Percentiles rank a stretch among this genome's conserved stretches.
Conservation (phyloP, 1,140 invertebrate species). For the Galleria mellonella region DNA sequence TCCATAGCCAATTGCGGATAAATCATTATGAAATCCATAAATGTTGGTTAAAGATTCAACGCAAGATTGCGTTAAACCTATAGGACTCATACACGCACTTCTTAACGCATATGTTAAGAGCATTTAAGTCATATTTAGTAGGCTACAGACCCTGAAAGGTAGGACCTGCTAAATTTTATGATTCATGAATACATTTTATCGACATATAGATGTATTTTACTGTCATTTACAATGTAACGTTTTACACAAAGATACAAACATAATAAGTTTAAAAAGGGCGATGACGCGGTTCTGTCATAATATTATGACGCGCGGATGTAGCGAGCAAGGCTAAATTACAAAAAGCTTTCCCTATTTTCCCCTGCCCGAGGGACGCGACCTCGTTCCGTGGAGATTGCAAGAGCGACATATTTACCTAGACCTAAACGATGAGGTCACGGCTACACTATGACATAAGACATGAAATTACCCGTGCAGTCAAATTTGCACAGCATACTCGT, state of each 20-base stretch:
- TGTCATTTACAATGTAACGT: too few species aligned
- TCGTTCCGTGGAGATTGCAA: slow-evolving; percentile 33
- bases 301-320: slow-evolving; percentile 16
- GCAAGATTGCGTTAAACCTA: too few species aligned
- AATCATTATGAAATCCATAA: too few species aligned
- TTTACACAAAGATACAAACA: neutral
- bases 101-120: too few species aligned
- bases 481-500: slow-evolving; percentile 4
- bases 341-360: slow-evolving; percentile 39
- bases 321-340: slow-evolving; percentile 26
- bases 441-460: slow-evolving; percentile 13
- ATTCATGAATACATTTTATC: too few species aligned
- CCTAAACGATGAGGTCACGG: slow-evolving; percentile 23
- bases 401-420: slow-evolving; percentile 25
- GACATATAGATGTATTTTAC: too few species aligned
- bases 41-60: neutral
- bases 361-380: slow-evolving; percentile 28
- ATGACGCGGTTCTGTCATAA: slow-evolving; percentile 13
- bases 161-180: too few species aligned
- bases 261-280: slow-evolving; percentile 3
- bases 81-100: too few species aligned
- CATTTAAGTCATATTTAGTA: too few species aligned
- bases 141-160: too few species aligned
- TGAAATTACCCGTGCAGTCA: slow-evolving; percentile 5
- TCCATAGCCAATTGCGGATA: too few species aligned